A percentile compares a stretch with the other conserved stretches of the same genome.
Evolutionary conservation across 2,888 invertebrate species (phyloP).

Genomic region (Microchrysa polita): DNA sequence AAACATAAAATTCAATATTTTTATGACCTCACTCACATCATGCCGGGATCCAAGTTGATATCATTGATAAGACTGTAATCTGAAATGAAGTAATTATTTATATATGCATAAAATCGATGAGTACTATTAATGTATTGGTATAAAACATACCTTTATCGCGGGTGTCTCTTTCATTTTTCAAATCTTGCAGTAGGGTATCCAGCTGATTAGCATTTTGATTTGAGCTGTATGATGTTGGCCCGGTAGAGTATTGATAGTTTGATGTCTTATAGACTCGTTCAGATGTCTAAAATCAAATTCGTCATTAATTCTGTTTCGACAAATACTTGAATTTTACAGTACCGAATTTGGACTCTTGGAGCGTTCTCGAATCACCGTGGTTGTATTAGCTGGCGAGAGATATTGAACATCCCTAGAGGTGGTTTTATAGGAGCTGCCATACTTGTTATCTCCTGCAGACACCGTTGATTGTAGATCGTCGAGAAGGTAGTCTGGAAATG

Average conservation of each 20-base stretch:
- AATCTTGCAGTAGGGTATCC: constrained; percentile 78
- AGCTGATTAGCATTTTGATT: constrained; percentile 77
- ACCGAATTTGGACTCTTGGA: constrained; percentile 51
- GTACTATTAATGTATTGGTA: background rate
- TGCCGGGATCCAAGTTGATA: constrained; percentile 50
- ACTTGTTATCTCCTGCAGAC: constrained; percentile 46
- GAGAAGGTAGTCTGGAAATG: constrained; percentile 51
- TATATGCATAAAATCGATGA: background rate
- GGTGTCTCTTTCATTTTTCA: constrained; percentile 67
- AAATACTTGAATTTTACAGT: background rate
- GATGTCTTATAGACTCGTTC: constrained; percentile 62
- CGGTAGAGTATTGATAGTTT: constrained; percentile 62
- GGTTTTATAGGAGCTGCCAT: constrained; percentile 36
- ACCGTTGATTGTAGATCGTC: constrained; percentile 53
- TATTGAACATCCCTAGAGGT: constrained; percentile 51
- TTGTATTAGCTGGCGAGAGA: constrained; percentile 51
- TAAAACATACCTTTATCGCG: constrained; percentile 56
- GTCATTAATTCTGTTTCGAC: background rate
- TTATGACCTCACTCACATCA: constrained; percentile 49
- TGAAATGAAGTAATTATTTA: constrained; percentile 39
- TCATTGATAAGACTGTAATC: constrained; percentile 48
- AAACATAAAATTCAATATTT: background rate
- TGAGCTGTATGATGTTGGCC: constrained; percentile 50
- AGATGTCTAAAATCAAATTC: constrained; percentile 56
- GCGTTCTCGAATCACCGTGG: constrained; percentile 51